Conservation (phyloP, 2,113 vertebrate species). For the Alces alces region DNA sequence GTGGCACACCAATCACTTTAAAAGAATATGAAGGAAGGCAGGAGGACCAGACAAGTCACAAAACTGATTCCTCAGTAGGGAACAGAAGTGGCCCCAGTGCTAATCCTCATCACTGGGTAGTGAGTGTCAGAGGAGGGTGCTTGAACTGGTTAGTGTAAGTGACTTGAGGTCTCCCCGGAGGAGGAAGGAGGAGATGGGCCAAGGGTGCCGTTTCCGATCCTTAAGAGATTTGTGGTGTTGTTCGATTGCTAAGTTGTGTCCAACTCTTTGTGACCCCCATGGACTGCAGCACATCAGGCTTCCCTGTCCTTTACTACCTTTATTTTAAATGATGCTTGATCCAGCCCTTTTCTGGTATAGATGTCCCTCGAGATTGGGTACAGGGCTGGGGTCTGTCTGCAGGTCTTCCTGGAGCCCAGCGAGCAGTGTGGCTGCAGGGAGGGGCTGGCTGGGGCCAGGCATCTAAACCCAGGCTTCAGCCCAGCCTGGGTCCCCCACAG, state of each 20-base stretch:
- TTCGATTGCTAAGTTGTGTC: not conserved
- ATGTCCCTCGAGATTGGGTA: not conserved
- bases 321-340: not conserved
- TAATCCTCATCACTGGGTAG: rapidly evolving
- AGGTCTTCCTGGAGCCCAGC: not conserved
- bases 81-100: not conserved
- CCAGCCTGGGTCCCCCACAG: not conserved
- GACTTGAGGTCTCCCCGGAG: not conserved
- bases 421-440: not conserved
- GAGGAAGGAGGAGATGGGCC: not conserved
- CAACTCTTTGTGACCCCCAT: not conserved
- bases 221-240: not conserved
- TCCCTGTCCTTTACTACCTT: not conserved
- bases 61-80: not conserved
- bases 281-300: not conserved
- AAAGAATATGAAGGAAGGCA: not conserved
- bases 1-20: too few relatives aligned
- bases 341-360: too few relatives aligned
- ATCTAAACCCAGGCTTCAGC: not conserved
- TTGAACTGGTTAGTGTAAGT: not conserved
- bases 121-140: rapidly evolving
- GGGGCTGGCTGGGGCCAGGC: not conserved
- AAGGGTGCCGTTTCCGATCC: rapidly evolving
- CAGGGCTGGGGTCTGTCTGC: not conserved
- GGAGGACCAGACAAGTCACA: rapidly evolving